Percentiles rank a stretch among this genome's conserved stretches.
Conservation (phyloP, 2,888 invertebrate species). For the Acrocera orbiculus region DNA sequence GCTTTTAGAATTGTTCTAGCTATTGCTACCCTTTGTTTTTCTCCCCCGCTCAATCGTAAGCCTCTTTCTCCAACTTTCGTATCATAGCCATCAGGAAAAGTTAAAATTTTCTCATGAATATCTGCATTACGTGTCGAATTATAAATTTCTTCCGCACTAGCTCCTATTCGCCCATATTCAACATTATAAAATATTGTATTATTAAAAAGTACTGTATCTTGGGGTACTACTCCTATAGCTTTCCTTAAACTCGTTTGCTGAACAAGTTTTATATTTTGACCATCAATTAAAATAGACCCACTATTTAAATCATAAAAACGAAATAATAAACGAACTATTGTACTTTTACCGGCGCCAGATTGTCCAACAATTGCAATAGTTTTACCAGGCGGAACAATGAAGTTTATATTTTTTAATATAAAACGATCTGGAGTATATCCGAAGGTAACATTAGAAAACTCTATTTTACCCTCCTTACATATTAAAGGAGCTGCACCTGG, state of each 20-base stretch:
- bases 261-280: slow-evolving; percentile 72
- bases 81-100: slow-evolving; percentile 81
- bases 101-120: slow-evolving; percentile 77
- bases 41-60: slow-evolving; percentile 86
- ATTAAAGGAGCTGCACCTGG: slow-evolving; percentile 55
- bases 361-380: slow-evolving; percentile 78
- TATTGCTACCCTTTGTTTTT: slow-evolving; percentile 94
- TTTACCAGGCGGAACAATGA: slow-evolving; percentile 63
- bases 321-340: slow-evolving; percentile 84
- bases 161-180: slow-evolving; percentile 69
- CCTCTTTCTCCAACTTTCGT: slow-evolving; percentile 91
- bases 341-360: slow-evolving; percentile 88
- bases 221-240: slow-evolving; percentile 88
- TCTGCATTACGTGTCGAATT: slow-evolving; percentile 83
- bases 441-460: slow-evolving; percentile 82
- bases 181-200: slow-evolving; percentile 89
- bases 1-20: slow-evolving; percentile 87
- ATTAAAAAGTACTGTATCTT: slow-evolving; percentile 91
- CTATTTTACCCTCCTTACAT: slow-evolving; percentile 48
- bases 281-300: slow-evolving; percentile 76
- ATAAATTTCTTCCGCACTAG: slow-evolving; percentile 65
- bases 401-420: slow-evolving; percentile 60
- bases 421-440: slow-evolving; percentile 64
- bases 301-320: slow-evolving; percentile 88
- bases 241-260: slow-evolving; percentile 68